phyloP scores from a whole-genome alignment of 2,113 vertebrate species.

The Tachysurus vachellii region DNA sequence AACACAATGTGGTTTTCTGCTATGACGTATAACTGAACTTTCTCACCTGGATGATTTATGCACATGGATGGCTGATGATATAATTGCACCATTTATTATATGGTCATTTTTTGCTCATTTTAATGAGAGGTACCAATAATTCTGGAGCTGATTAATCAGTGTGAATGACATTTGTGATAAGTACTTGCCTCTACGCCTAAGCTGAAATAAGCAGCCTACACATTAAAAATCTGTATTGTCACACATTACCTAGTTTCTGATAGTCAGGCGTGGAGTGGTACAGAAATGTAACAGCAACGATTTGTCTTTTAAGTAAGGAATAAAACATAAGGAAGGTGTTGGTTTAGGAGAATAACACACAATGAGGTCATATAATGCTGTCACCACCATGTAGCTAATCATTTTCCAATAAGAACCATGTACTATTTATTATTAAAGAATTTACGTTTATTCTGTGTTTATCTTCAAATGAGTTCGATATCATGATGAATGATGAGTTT shows the following conservation, averaged over 20 bases:
- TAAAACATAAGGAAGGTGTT: neutral
- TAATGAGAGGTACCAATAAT: neutral
- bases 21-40: too few species aligned
- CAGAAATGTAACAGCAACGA: neutral
- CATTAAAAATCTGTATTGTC: neutral
- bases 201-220: neutral
- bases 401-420: neutral
- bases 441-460: neutral
- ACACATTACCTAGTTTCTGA: neutral
- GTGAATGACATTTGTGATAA: neutral
- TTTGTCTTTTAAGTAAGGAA: neutral
- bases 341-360: neutral
- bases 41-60: too few species aligned
- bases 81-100: neutral
- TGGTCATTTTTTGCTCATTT: neutral
- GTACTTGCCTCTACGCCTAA: neutral
- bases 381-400: neutral
- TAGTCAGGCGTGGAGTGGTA: neutral
- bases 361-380: neutral
- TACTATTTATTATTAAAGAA: neutral
- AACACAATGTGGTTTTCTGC: neutral
- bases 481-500: neutral
- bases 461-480: neutral
- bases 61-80: too few species aligned
- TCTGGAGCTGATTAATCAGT: neutral